These are phyloP conservation scores for Clepsis dumicolana DNA, from an alignment of 2,888 invertebrate genomes.

Conservation along the genomic window DNA sequence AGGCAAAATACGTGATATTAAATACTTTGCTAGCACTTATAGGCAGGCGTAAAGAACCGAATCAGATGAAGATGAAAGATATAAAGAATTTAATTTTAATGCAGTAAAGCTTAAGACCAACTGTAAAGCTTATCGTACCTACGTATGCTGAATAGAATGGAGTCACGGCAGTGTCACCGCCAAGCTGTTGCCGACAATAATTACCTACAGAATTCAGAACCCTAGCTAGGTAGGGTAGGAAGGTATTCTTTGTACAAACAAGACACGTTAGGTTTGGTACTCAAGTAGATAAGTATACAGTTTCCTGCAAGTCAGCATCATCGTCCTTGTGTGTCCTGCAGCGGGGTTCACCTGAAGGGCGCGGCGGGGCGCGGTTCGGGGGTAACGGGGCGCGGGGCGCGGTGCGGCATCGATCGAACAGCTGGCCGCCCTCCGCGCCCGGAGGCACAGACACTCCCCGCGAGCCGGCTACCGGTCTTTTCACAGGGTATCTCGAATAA, in stretches of 20 bases:
- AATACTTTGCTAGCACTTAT: conserved; percentile 17
- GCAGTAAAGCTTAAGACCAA: too few species aligned
- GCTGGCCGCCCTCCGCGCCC: conserved; percentile 25
- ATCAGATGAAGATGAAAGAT: background rate
- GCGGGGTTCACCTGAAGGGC: conserved; percentile 43
- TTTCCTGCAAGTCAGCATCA: conserved; percentile 4
- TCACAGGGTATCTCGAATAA: conserved; percentile 16
- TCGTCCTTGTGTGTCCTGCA: background rate
- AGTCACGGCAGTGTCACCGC: too few species aligned
- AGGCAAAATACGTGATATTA: background rate
- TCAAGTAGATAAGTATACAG: too few species aligned
- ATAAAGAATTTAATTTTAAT: background rate
- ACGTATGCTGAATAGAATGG: too few species aligned
- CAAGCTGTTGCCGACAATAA: too few species aligned
- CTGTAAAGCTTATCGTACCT: too few species aligned
- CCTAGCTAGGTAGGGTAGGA: too few species aligned
- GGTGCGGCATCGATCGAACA: conserved; percentile 31
- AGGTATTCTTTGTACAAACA: too few species aligned
- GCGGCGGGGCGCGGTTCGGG: conserved; percentile 48
- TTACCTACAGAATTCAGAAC: too few species aligned
- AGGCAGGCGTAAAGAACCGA: conserved; percentile 11
- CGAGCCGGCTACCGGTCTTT: conserved; percentile 19
- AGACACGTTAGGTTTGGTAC: too few species aligned
- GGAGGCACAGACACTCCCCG: conserved; percentile 32
- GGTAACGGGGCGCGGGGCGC: conserved; percentile 42